Evolutionary conservation across 2,888 invertebrate genomes (phyloP).

Genomic region (Venustoraphidia nigricollis): DNA sequence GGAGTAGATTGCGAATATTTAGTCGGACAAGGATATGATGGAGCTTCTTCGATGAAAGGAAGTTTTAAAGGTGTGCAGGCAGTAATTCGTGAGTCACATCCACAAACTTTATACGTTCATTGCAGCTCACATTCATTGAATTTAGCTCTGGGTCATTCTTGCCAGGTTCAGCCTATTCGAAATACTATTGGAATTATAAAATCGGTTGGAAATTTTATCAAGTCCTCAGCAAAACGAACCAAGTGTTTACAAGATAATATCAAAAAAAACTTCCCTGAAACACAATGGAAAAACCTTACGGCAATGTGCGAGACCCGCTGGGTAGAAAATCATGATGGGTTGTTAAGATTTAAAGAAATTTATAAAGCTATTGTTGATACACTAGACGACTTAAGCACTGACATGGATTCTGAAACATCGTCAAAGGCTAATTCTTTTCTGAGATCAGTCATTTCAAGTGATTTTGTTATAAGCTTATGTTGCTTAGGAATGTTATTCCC

Average conservation of each 20-base stretch:
- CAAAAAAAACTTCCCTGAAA: constrained; percentile 4
- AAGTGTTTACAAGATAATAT: constrained; percentile 5
- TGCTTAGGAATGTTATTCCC: too few species aligned
- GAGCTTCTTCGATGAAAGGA: constrained; percentile 10
- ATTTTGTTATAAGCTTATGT: constrained; percentile 5
- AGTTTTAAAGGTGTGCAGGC: constrained; percentile 9
- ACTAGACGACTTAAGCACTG: constrained; percentile 9
- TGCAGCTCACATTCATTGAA: constrained; percentile 11
- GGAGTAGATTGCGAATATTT: constrained; percentile 6
- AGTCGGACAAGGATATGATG: constrained; percentile 11
- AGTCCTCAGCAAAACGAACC: constrained; percentile 1
- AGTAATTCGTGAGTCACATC: constrained; percentile 8
- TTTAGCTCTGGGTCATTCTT: constrained; percentile 9
- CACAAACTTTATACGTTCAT: constrained; percentile 9
- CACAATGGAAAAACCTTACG: constrained; percentile 8
- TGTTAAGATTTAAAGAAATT: constrained; percentile 9
- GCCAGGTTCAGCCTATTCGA: constrained; percentile 7
- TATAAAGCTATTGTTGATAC: constrained; percentile 8
- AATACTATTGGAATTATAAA: constrained; percentile 9
- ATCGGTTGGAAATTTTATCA: constrained; percentile 6
- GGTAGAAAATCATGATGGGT: constrained; percentile 9
- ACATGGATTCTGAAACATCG: constrained; percentile 11
- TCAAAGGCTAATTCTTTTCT: not conserved
- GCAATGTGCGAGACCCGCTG: constrained; percentile 6
- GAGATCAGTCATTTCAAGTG: too few species aligned